Conservation (phyloP, 2,113 vertebrate genomes). For the Ictidomys tridecemlineatus region DNA sequence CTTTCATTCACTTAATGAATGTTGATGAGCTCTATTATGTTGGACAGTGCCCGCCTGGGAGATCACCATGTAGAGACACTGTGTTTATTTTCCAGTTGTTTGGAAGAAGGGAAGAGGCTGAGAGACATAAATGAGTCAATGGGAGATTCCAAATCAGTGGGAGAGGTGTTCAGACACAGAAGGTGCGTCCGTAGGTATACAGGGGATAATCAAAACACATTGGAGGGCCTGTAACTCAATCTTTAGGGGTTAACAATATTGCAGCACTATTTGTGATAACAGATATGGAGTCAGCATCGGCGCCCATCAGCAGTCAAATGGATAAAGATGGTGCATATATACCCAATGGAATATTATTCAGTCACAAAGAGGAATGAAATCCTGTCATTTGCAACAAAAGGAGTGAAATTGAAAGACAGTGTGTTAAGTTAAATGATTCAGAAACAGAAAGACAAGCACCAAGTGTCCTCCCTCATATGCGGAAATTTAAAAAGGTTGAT, state of each 20-base stretch:
- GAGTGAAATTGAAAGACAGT: background rate
- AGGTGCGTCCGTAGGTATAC: background rate
- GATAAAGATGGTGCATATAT: background rate
- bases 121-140: background rate
- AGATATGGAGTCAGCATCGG: background rate
- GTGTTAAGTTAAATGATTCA: background rate
- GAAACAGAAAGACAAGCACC: background rate
- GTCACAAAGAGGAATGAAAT: background rate
- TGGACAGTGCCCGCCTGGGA: background rate
- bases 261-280: background rate
- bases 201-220: background rate
- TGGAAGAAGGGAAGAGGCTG: background rate
- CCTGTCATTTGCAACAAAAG: background rate
- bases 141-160: background rate
- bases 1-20: slow-evolving; percentile 25
- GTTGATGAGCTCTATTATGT: slow-evolving; percentile 26
- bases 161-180: background rate
- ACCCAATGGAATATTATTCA: background rate
- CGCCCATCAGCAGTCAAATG: background rate
- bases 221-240: background rate
- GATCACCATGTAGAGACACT: background rate
- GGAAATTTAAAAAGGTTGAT: background rate
- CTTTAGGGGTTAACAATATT: background rate
- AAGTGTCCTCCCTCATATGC: background rate
- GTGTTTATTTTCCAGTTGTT: background rate